Evolutionary conservation across 2,797 vertebrate species (phyloP).

Genomic region (Oryzias sinensis): DNA sequence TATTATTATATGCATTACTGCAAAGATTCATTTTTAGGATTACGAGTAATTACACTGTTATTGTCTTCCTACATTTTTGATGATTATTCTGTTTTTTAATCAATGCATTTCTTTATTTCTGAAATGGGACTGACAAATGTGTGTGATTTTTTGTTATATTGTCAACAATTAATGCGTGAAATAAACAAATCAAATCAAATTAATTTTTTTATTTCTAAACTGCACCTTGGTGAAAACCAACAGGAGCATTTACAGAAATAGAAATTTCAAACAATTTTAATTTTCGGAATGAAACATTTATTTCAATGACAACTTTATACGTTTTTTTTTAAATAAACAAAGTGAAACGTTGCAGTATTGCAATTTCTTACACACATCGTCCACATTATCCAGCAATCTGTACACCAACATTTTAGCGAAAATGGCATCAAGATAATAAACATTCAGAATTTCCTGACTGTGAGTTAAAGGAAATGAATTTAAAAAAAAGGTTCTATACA

Average conservation of each 20-base stretch:
- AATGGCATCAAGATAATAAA: constrained; percentile 47
- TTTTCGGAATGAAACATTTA: constrained; percentile 71
- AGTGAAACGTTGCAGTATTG: constrained; percentile 74
- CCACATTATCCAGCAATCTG: constrained; percentile 68
- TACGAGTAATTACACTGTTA: too few relatives aligned
- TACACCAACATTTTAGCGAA: constrained; percentile 59
- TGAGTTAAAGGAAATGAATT: constrained; percentile 29
- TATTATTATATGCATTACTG: too few relatives aligned
- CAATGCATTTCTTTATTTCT: too few relatives aligned
- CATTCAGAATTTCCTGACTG: constrained; percentile 55
- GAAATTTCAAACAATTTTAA: background rate
- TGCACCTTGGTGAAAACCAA: background rate
- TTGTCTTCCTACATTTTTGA: too few relatives aligned
- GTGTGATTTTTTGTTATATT: too few relatives aligned
- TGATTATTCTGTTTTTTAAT: too few relatives aligned
- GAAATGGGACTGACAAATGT: too few relatives aligned
- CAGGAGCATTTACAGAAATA: background rate
- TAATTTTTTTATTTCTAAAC: too few relatives aligned
- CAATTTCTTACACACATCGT: constrained; percentile 68
- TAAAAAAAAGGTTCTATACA: constrained; percentile 24
- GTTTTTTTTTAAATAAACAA: constrained; percentile 57
- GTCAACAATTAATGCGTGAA: too few relatives aligned
- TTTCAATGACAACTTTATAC: constrained; percentile 75
- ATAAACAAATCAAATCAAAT: too few relatives aligned
- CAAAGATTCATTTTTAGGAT: too few relatives aligned